phyloP scores from a whole-genome alignment of 2,888 invertebrate genomes.

The Matsumyia berberina region DNA sequence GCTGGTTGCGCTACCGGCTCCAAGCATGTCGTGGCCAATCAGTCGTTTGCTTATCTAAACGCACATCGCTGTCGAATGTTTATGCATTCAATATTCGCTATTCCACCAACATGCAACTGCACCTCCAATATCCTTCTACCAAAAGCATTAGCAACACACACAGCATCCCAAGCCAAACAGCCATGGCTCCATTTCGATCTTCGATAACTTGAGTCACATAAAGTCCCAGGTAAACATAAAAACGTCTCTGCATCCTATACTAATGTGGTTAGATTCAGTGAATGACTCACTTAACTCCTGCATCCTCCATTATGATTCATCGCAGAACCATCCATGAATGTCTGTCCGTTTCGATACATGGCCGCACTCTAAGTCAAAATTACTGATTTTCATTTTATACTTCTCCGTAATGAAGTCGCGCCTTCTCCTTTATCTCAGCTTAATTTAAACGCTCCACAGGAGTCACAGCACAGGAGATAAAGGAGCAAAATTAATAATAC shows the following conservation, averaged over 20 bases:
- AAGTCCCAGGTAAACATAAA: conserved; percentile 23
- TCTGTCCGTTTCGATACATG: too few species aligned
- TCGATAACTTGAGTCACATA: conserved; percentile 18
- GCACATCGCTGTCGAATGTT: too few species aligned
- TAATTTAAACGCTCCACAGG: conserved; percentile 1
- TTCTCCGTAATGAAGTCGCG: too few species aligned
- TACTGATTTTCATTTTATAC: conserved; percentile 37
- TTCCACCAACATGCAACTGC: too few species aligned
- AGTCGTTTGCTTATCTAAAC: too few species aligned
- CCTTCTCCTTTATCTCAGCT: conserved; percentile 24
- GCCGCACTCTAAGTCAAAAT: conserved; percentile 5
- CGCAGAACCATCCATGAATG: conserved; percentile 1
- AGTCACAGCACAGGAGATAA: conserved; percentile 18
- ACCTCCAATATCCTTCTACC: too few species aligned
- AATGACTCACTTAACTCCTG: conserved; percentile 48
- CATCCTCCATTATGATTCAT: conserved; percentile 36
- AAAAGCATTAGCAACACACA: neutral
- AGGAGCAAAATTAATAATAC: conserved; percentile 39
- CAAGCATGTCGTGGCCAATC: too few species aligned
- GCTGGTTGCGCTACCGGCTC: too few species aligned
- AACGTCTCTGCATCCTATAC: conserved; percentile 11
- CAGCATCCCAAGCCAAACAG: too few species aligned
- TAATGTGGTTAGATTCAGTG: conserved; percentile 16
- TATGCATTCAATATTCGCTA: too few species aligned
- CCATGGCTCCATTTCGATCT: too few species aligned